phyloP scores from a whole-genome alignment of 2,888 invertebrate species.

The Lymantria monacha region DNA sequence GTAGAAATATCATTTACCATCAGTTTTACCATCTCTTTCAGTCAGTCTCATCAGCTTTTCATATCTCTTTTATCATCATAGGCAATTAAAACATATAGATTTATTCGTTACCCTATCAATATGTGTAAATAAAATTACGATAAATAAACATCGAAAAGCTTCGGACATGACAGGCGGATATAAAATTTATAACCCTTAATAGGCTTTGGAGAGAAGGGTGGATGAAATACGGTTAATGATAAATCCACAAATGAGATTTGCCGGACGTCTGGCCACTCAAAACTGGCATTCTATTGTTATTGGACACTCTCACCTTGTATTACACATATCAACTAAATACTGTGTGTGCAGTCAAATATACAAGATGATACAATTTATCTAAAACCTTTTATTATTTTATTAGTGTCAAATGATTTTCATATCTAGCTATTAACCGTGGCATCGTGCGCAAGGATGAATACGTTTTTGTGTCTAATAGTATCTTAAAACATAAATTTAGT shows the following conservation, averaged over 20 bases:
- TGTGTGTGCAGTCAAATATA: constrained; percentile 48
- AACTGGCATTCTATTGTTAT: constrained; percentile 73
- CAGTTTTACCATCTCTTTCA: no score
- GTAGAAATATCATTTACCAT: no score
- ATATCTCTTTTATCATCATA: no score
- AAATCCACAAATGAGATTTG: constrained; percentile 83
- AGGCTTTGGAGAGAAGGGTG: constrained; percentile 74
- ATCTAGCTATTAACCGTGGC: no score
- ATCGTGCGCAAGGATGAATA: no score
- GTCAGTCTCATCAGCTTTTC: no score
- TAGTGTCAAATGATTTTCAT: background rate
- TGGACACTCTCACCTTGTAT: constrained; percentile 77
- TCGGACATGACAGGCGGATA: constrained; percentile 68
- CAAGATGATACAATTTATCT: constrained; percentile 43
- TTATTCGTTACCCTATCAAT: constrained; percentile 29
- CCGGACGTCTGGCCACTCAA: constrained; percentile 79
- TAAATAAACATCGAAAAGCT: constrained; percentile 67
- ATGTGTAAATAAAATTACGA: constrained; percentile 50
- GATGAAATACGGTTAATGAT: constrained; percentile 80
- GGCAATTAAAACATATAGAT: constrained; percentile 17
- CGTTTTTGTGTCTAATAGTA: no score
- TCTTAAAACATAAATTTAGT: no score
- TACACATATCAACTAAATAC: constrained; percentile 64
- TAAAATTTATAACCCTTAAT: constrained; percentile 78
- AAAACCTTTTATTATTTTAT: background rate